Base-by-base conservation (phyloP, 2,113 vertebrate genomes). In the Pampusana beccarii region DNA sequence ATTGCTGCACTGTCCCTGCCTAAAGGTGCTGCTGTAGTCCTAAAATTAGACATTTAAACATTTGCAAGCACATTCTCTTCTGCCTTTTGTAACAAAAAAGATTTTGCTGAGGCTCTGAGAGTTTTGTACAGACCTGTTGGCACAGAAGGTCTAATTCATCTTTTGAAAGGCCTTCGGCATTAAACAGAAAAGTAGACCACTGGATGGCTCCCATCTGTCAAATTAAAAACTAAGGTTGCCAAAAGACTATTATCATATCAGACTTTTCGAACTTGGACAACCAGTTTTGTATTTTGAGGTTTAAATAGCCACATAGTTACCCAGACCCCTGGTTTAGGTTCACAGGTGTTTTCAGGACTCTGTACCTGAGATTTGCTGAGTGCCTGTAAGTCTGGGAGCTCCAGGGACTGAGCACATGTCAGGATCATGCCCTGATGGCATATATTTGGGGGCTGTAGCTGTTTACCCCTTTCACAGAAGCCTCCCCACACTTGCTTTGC, bases 341-440 rank as follows among this genome's bases (percentile, higher is more conserved):
- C 77, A 74, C 46, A 61, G 25, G 25, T 85, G 77, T 88, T 86
- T 95, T 92, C 73, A 84, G 57, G 83, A 87, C 70, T 71, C 90
- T 33, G 11, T 60, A 53, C 87, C 93, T 85, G 70, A 94, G 73
- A 92, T 91, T 54, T 95, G 95, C 92, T 38, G 57, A 93, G 93
- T 89, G 65, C 86, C 95, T 88, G 70, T 75, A 84, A 80, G 81
- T 66, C 79, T 74, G 81, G 64, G 61, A 93, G 65, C 74, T 87
- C 66, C 77, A 94, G 86, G 92, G 91, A 91, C 93, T 92, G 70
- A 96, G 90, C 93, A 87, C 50, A 69, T 92, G 57, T 89, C 95
- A 95, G 83, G 80, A 80, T 84, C 44, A 24, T 38, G 40, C 78
- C 28, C 0, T 66, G 62, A 95, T 89, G 88, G 70, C 44, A 53